Percentiles rank a stretch among this genome's conserved stretches.
phyloP scores from a whole-genome alignment of 30 jellyfish, hydroid and myxozoan genomes.

The Cassiopea xamachana region DNA sequence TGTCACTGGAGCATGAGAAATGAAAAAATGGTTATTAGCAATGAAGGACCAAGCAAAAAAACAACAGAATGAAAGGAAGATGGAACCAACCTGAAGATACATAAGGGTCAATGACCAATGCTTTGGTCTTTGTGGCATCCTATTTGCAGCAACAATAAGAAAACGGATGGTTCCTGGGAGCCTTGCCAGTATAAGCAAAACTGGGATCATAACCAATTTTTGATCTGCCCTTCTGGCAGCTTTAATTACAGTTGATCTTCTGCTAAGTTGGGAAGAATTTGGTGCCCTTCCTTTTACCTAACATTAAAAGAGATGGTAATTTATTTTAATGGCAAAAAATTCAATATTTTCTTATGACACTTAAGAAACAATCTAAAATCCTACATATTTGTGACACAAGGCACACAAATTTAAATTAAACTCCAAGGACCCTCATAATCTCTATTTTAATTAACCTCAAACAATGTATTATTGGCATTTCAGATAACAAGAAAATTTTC shows the following conservation, averaged over 20 bases:
- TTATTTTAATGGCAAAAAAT: background rate
- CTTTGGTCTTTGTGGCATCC: background rate
- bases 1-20: too few relatives aligned
- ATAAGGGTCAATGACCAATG: conserved; percentile 43
- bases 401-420: too few relatives aligned
- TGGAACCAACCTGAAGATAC: conserved; percentile 72
- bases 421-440: too few relatives aligned
- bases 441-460: too few relatives aligned
- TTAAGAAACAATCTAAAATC: too few relatives aligned
- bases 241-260: conserved; percentile 33
- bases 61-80: too few relatives aligned
- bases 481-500: too few relatives aligned
- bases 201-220: conserved; percentile 82
- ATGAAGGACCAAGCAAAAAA: too few relatives aligned
- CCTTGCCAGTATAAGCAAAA: conserved; percentile 77
- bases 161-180: conserved; percentile 95
- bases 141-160: conserved; percentile 31
- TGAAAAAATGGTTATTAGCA: too few relatives aligned
- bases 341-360: background rate
- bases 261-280: background rate
- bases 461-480: too few relatives aligned
- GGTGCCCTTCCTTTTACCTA: conserved; percentile 25
- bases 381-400: too few relatives aligned
- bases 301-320: background rate
- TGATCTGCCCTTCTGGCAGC: conserved; percentile 87